Percentiles rank a stretch among this genome's conserved stretches.
Evolutionary conservation across 2,797 vertebrate species (phyloP).

Genomic region (Coregonus ussuriensis): DNA sequence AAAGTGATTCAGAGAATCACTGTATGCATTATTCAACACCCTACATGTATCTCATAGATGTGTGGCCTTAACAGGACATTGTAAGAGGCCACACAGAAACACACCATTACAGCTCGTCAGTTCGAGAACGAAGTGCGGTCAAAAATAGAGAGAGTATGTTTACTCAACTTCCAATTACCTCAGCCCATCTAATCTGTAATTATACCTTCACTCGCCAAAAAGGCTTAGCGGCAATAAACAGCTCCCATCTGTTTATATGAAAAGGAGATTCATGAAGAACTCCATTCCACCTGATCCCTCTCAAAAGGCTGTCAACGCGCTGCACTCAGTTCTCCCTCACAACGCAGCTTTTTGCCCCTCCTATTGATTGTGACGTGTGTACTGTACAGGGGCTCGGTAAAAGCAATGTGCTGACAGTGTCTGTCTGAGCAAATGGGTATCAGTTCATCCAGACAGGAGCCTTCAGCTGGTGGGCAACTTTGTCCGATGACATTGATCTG

Average conservation of each 20-base stretch:
- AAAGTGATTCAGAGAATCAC: too few relatives aligned
- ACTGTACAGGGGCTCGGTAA: constrained; percentile 5
- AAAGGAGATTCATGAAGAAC: constrained; percentile 54
- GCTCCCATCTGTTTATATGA: constrained; percentile 72
- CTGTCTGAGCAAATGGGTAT: constrained; percentile 22
- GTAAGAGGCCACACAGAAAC: constrained; percentile 13
- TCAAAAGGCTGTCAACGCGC: constrained; percentile 65
- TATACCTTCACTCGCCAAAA: constrained; percentile 68
- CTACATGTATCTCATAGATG: too few relatives aligned
- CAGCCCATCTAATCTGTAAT: constrained; percentile 64
- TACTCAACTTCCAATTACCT: constrained; percentile 60
- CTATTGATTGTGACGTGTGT: constrained; percentile 52
- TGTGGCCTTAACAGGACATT: too few relatives aligned
- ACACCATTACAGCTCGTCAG: constrained; percentile 24
- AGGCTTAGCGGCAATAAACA: constrained; percentile 60
- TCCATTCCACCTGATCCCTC: constrained; percentile 66
- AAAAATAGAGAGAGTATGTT: constrained; percentile 43
- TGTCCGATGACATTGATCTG: neutral
- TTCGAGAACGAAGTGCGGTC: constrained; percentile 22
- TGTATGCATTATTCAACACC: too few relatives aligned
- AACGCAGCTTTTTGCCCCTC: constrained; percentile 47
- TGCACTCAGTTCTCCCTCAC: constrained; percentile 52
- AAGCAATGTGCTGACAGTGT: constrained; percentile 32
- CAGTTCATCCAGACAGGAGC: constrained; percentile 8
- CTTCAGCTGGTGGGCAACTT: neutral